These are phyloP conservation scores for Phenganax marumi DNA, from an alignment of 92 coral and sea anemone genomes.

Conservation along the genomic window DNA sequence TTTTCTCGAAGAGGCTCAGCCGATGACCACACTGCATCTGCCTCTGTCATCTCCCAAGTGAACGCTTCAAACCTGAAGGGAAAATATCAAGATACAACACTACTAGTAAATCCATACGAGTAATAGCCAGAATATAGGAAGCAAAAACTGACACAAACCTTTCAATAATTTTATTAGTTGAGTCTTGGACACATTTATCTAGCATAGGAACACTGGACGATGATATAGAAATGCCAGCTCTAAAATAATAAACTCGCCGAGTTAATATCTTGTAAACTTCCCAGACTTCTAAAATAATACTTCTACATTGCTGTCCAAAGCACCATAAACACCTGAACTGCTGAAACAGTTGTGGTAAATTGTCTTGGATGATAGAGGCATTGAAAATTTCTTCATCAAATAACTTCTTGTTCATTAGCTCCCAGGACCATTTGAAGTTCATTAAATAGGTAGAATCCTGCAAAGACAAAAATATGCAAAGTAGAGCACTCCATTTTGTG, in stretches of 20 bases:
- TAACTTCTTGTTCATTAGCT: conserved; percentile 66
- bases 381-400: conserved; percentile 69
- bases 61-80: conserved; percentile 25
- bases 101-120: background rate
- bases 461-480: background rate
- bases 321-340: conserved; percentile 55
- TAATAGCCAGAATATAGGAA: background rate
- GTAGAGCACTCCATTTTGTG: background rate
- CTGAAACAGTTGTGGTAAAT: conserved; percentile 53
- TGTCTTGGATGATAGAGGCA: conserved; percentile 60
- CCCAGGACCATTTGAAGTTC: conserved; percentile 70
- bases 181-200: conserved; percentile 15
- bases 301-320: background rate
- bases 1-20: conserved; percentile 11
- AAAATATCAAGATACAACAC: background rate
- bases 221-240: background rate
- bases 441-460: conserved; percentile 67
- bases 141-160: background rate
- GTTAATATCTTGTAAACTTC: no score
- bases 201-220: background rate
- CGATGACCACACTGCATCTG: background rate
- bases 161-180: background rate
- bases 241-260: background rate
- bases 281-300: no score
- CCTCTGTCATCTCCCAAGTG: conserved; percentile 20